Evolutionary conservation across 2,113 vertebrate genomes (phyloP), one percentile per base, ranked within the genome.

Genomic region (Chascanopsetta lugubris): DNA sequence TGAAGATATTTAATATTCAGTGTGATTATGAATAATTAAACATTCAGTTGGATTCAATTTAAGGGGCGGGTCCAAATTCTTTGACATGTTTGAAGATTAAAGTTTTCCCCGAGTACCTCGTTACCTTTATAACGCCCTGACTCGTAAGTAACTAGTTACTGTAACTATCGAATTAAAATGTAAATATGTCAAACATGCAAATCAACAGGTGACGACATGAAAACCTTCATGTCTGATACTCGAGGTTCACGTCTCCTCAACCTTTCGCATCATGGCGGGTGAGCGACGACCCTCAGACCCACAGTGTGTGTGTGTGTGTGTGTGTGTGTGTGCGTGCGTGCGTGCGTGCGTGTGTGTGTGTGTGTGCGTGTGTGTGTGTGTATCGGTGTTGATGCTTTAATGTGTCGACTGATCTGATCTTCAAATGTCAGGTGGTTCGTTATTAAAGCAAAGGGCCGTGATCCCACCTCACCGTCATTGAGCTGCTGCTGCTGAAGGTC

Each of bases 371-470:
- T 1, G 48, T 50, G 54, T 45, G 55, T 58, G 57, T 69, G n/a
- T 72, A 53, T 74, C 56, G 20, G 36, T 34, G 17, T 30, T 65
- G 61, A 71, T 69, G 72, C n/a, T n/a, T 40, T 78, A 60, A 78
- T 58, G 67, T 48, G 17, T 65, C 60, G n/a, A 34, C 69, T 60
- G 82, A 83, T 75, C 67, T 61, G 46, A 80, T 77, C 82, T 80
- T 77, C 78, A 88, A 88, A 88, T 87, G 84, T 85, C 87, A 89
- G 32, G 57, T 48, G 65, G 46, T 86, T 88, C 73, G 86, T 88
- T 86, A 82, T 72, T 58, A 77, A 78, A 82, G 51, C 69, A 61
- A 57, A 72, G 61, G 21, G 45, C 65, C 64, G 22, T 43, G 59
- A 70, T 76, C 69, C 71, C 51, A 82, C 80, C 76, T 61, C n/a